These are phyloP conservation scores for Aelia acuminata DNA, from an alignment of 2,888 invertebrate genomes.

Conservation along the genomic window DNA sequence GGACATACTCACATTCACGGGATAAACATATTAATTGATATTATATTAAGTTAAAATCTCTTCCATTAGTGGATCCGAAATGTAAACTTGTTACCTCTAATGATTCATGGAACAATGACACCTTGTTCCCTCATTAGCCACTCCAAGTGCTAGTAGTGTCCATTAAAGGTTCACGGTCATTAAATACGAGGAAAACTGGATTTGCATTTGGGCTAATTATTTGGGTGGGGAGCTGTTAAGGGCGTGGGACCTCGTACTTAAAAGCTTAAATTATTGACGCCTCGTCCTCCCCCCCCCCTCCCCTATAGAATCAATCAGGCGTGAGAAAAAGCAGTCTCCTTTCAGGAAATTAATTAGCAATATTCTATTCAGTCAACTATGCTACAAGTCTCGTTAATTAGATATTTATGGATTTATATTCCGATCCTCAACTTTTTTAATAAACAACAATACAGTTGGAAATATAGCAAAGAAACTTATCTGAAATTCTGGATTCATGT, in stretches of 20 bases:
- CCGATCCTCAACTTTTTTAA: too few species aligned
- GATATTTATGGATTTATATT: background rate
- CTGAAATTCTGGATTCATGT: too few species aligned
- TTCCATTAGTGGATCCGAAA: background rate
- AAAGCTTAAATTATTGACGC: background rate
- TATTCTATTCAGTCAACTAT: background rate
- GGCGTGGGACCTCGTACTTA: background rate
- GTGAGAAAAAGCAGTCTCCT: background rate
- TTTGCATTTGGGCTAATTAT: background rate
- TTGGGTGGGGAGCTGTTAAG: background rate
- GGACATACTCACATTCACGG: too few species aligned
- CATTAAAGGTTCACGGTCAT: slow-evolving; percentile 12
- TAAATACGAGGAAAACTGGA: background rate
- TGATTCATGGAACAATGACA: background rate
- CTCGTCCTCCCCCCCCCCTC: too few species aligned
- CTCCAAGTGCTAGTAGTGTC: background rate
- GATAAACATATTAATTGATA: too few species aligned
- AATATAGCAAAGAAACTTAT: too few species aligned
- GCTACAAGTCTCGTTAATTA: background rate
- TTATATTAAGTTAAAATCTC: background rate
- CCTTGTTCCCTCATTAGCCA: background rate
- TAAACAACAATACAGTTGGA: too few species aligned
- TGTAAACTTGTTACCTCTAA: background rate
- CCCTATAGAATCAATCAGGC: background rate
- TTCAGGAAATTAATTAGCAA: background rate